Evolutionary conservation across 2,113 vertebrate species (phyloP).

Genomic region (Danio rerio): DNA sequence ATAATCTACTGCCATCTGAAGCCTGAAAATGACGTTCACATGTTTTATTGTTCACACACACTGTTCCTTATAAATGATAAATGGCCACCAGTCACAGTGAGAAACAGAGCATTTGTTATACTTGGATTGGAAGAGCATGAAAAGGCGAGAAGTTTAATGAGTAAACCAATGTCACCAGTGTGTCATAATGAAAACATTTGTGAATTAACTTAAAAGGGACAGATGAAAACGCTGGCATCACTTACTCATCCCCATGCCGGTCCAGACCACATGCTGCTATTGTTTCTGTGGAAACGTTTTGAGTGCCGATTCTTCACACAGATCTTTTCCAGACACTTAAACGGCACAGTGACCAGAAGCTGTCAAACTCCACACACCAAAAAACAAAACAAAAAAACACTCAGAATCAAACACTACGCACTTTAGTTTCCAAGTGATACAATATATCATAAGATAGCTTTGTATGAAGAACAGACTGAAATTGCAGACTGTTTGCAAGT

Average conservation of each 20-base stretch:
- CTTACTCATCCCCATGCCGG: not conserved
- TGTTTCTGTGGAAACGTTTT: not conserved
- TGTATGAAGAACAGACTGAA: not conserved
- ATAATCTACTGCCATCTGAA: not conserved
- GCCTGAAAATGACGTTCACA: not conserved
- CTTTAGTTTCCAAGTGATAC: not conserved
- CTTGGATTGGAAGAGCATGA: constrained; percentile 6
- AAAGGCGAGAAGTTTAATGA: not conserved
- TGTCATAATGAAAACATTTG: not conserved
- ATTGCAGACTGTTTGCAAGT: no score
- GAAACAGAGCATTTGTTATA: not conserved
- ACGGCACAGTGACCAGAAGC: not conserved
- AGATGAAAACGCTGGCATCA: not conserved
- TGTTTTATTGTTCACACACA: not conserved
- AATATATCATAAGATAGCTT: not conserved
- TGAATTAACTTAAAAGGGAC: constrained; percentile 1
- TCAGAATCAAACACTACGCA: not conserved
- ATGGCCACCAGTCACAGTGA: not conserved
- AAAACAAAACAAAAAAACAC: no score
- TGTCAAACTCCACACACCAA: not conserved
- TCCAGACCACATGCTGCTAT: constrained; percentile 3
- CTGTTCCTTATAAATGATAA: not conserved
- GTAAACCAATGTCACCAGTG: not conserved
- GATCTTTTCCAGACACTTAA: not conserved
- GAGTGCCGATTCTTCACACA: not conserved